Percentiles rank a stretch among this genome's conserved stretches.
Evolutionary conservation across 2,797 vertebrate species (phyloP).

Genomic region (Eutrigla gurnardus): DNA sequence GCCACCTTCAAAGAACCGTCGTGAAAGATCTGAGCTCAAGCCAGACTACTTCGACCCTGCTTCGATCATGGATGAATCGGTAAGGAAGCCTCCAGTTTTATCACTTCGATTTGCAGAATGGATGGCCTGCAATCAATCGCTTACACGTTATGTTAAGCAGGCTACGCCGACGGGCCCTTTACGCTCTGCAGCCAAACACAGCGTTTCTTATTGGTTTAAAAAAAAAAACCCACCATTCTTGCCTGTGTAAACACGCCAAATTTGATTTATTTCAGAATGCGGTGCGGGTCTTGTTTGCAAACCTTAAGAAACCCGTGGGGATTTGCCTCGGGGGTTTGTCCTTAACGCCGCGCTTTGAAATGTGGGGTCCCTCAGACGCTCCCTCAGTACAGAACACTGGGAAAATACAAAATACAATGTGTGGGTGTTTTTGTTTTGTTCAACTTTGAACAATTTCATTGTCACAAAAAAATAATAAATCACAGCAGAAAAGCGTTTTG

Average conservation of each 20-base stretch:
- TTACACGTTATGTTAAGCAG: conserved; percentile 19
- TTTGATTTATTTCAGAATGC: conserved; percentile 33
- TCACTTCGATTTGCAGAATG: neutral
- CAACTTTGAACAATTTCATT: conserved; percentile 28
- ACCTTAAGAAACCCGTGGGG: conserved; percentile 2
- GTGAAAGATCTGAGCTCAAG: conserved; percentile 98
- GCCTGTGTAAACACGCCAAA: conserved; percentile 28
- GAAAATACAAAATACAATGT: neutral
- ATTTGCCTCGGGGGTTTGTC: neutral
- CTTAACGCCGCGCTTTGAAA: conserved; percentile 6
- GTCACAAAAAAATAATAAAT: conserved; percentile 1
- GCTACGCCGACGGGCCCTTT: neutral
- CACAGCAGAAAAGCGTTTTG: conserved; percentile 8
- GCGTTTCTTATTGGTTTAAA: conserved; percentile 23
- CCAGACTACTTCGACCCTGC: conserved; percentile 99
- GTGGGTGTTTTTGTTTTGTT: conserved; percentile 18
- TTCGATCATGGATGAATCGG: conserved; percentile 99
- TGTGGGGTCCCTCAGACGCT: neutral
- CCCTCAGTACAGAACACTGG: neutral
- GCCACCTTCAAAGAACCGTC: conserved; percentile 98
- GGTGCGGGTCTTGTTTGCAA: conserved; percentile 17
- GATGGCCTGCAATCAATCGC: neutral
- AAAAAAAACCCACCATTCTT: conserved; percentile 9
- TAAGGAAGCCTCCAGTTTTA: conserved; percentile 74
- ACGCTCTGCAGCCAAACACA: conserved; percentile 27